These are phyloP conservation scores for Myotis pilosus DNA, from an alignment of 2,797 vertebrate genomes.

Conservation along the genomic window DNA sequence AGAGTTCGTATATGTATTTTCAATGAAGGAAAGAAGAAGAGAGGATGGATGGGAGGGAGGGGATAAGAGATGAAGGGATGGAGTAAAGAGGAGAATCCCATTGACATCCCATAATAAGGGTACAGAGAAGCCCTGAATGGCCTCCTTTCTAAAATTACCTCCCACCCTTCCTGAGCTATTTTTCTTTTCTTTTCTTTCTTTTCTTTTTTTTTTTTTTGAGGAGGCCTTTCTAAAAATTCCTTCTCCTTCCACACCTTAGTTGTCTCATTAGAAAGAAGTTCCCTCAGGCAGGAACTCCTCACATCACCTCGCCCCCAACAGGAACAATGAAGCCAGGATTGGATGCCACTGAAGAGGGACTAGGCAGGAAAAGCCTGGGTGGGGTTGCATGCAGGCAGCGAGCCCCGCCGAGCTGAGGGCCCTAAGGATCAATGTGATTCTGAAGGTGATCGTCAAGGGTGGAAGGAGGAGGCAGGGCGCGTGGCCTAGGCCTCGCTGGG, in stretches of 20 bases:
- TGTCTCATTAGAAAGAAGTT: not conserved
- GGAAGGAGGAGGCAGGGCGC: rapidly evolving
- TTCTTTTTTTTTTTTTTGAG: not conserved
- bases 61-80: too few species aligned
- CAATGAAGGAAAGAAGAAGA: not conserved
- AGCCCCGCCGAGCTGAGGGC: not conserved
- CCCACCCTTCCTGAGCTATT: not conserved
- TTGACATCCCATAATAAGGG: not conserved
- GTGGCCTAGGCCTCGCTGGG: conserved; percentile 22
- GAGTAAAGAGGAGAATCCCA: not conserved
- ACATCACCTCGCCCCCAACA: not conserved
- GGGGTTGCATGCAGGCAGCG: not conserved
- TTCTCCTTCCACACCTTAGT: not conserved
- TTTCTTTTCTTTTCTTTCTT: not conserved
- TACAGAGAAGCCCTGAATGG: not conserved
- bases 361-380: not conserved
- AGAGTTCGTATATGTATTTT: not conserved
- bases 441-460: conserved; percentile 44
- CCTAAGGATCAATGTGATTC: conserved; percentile 60
- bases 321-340: not conserved
- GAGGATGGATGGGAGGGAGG: not conserved
- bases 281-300: not conserved
- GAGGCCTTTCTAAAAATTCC: not conserved
- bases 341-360: not conserved
- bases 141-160: not conserved